These are phyloP conservation scores for Pangasius mekongensis DNA, from an alignment of 2,797 vertebrate species.

Conservation along the genomic window DNA sequence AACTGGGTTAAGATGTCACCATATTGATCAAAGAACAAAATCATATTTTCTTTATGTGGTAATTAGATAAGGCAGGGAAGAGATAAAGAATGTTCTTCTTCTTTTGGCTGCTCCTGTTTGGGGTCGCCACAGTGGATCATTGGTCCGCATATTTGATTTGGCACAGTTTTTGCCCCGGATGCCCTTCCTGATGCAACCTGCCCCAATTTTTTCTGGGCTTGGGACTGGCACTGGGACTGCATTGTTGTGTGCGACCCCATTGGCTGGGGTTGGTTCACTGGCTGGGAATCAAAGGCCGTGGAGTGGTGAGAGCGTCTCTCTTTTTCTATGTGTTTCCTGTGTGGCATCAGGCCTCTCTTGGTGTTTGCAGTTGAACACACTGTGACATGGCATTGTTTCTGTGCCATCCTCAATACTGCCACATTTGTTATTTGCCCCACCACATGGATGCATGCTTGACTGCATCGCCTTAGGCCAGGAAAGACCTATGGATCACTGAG, in stretches of 20 bases:
- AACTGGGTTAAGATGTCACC: not conserved
- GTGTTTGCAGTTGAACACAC: not conserved
- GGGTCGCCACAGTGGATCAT: too few species aligned
- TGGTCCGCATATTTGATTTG: too few species aligned
- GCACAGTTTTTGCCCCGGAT: too few species aligned
- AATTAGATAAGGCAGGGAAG: not conserved
- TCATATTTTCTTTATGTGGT: not conserved
- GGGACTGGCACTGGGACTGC: too few species aligned
- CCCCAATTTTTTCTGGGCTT: too few species aligned
- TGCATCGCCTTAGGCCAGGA: slow-evolving; percentile 57
- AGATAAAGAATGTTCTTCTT: not conserved
- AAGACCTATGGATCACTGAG: slow-evolving; percentile 56
- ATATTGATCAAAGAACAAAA: not conserved
- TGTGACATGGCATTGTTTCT: slow-evolving; percentile 35
- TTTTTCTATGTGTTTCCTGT: not conserved
- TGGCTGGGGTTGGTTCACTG: too few species aligned
- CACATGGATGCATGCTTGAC: slow-evolving; percentile 47
- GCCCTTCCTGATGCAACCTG: too few species aligned
- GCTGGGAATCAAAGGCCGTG: too few species aligned
- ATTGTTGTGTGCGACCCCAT: too few species aligned
- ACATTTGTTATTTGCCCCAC: too few species aligned
- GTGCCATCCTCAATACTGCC: slow-evolving; percentile 22
- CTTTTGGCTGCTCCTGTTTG: too few species aligned
- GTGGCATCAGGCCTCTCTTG: not conserved
- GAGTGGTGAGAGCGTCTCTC: not conserved